Percentiles rank a stretch among this genome's conserved stretches.
Evolutionary conservation across 2,888 invertebrate genomes (phyloP).

Genomic region (Julus scanicus): DNA sequence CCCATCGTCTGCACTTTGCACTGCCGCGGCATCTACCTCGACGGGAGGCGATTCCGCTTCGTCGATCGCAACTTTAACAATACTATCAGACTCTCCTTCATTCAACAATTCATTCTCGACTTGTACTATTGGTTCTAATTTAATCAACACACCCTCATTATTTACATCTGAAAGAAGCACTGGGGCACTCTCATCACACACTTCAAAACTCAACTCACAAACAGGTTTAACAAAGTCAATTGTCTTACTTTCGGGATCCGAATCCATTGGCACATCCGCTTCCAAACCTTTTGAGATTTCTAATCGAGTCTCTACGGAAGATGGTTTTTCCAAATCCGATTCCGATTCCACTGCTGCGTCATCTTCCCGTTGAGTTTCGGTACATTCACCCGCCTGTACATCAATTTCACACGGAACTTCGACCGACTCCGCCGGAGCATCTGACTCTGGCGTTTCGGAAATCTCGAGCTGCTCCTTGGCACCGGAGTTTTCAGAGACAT

Average conservation of each 20-base stretch:
- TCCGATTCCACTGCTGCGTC: not conserved
- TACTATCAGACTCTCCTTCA: not conserved
- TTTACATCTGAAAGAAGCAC: not conserved
- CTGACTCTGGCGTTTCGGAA: too few species aligned
- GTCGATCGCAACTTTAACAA: not conserved
- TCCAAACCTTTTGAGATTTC: not conserved
- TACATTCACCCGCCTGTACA: too few species aligned
- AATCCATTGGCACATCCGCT: too few species aligned
- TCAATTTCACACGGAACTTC: too few species aligned
- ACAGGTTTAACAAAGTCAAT: not conserved
- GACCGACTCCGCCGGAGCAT: too few species aligned
- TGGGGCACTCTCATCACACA: conserved; percentile 12
- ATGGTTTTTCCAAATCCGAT: not conserved
- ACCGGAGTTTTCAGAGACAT: too few species aligned
- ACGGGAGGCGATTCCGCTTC: not conserved
- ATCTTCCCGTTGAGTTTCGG: not conserved
- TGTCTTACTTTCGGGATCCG: not conserved
- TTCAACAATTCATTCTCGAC: not conserved
- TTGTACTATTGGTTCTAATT: conserved; percentile 7
- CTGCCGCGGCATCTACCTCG: not conserved
- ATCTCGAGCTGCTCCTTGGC: too few species aligned
- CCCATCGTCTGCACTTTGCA: not conserved
- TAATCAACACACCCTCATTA: conserved; percentile 2
- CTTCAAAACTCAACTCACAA: not conserved
- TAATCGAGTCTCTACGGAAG: not conserved